Evolutionary conservation across 1,140 invertebrate species (phyloP).

Genomic region (Copidosoma floridanum): DNA sequence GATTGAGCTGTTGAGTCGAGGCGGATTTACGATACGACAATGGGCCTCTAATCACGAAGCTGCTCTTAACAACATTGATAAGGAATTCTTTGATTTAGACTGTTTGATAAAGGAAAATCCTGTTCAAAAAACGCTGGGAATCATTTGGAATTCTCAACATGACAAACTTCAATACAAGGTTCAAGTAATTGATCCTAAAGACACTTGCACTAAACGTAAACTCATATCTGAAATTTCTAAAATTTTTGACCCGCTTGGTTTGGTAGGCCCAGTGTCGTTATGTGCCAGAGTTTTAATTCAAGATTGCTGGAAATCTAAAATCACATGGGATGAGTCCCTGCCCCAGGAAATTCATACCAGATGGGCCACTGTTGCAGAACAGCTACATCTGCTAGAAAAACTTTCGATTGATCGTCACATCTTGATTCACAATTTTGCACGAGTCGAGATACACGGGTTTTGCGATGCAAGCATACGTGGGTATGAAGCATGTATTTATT

Average conservation of each 20-base stretch:
- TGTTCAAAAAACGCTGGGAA: neutral
- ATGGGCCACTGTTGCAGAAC: neutral
- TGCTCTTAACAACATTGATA: neutral
- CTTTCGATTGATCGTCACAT: neutral
- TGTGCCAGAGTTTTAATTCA: neutral
- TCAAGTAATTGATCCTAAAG: neutral
- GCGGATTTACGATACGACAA: constrained; percentile 39
- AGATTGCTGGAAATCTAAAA: neutral
- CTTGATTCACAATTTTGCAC: neutral
- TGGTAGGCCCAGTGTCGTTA: neutral
- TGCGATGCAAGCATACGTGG: neutral
- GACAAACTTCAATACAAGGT: too few relatives aligned
- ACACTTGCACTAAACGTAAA: neutral
- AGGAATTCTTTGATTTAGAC: neutral
- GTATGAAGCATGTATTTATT: neutral
- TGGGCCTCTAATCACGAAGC: constrained; percentile 36
- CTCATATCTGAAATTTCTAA: neutral
- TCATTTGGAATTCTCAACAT: neutral
- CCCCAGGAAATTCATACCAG: neutral
- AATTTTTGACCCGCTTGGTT: neutral
- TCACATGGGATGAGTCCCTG: constrained; percentile 1
- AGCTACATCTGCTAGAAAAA: neutral
- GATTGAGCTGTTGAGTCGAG: constrained; percentile 28
- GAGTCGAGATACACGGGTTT: neutral
- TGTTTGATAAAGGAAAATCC: neutral